Conservation (phyloP, 2,888 invertebrate genomes). For the Philopedon plagiatum region DNA sequence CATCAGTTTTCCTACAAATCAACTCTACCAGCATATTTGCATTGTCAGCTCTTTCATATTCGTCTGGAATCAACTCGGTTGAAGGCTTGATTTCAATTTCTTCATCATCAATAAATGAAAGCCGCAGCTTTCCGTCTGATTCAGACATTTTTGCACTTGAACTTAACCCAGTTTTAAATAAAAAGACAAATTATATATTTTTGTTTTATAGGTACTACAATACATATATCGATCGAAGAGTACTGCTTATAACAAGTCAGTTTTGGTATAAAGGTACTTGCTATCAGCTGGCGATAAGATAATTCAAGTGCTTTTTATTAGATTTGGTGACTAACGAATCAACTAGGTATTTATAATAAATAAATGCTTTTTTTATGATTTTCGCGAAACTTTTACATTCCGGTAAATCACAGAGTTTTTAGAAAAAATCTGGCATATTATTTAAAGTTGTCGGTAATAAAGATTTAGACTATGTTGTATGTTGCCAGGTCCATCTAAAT, state of each 20-base stretch:
- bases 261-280: constrained; percentile 2
- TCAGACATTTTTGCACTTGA: neutral
- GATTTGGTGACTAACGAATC: neutral
- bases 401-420: neutral
- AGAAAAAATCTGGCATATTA: no score
- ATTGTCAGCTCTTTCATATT: constrained; percentile 57
- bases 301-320: neutral
- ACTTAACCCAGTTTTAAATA: no score
- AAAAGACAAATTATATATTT: neutral
- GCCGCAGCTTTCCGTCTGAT: neutral
- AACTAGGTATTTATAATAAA: neutral
- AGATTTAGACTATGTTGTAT: no score
- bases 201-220: neutral
- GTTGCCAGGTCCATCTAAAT: no score
- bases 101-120: constrained; percentile 43
- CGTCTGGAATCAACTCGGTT: constrained; percentile 64
- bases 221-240: constrained; percentile 2
- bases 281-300: constrained; percentile 11
- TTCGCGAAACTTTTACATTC: neutral
- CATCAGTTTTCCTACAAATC: constrained; percentile 47
- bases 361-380: neutral
- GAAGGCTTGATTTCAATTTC: constrained; percentile 61
- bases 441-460: no score
- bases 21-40: constrained; percentile 53
- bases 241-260: neutral